Base-by-base conservation (phyloP, 1,140 invertebrate genomes). In the Brachionus sp. region DNA sequence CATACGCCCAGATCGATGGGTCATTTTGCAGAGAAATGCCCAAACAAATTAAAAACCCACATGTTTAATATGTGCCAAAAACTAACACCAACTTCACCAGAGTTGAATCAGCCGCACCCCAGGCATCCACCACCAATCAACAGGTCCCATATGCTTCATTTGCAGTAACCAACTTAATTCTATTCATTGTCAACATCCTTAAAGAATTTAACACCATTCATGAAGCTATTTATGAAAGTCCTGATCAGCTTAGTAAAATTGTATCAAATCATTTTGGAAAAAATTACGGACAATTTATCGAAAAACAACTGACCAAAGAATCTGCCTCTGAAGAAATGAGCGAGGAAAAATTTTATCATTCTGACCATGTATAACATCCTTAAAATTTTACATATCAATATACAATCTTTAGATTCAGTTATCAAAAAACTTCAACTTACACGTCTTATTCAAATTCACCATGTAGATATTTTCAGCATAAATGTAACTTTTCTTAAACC, bases 401-500 rank as follows among this genome's bases (percentile, higher is more conserved):
- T n/a, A n/a, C n/a, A n/a, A n/a, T n/a, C 64, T 13, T 33, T 35
- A 7, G 33, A 68, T 16, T 37, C 25, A 35, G 64, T 33, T 13
- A 68, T 4, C n/a, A 68, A 68, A 68, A 68, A 16, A 16, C 6
- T 35, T 35, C 13, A 33, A 68, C 25, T 68, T 68, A 68, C 29
- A 7, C 64, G n/a, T 6, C 64, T 68, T 35, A 13, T 12, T 6
- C 6, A 68, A 68, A 68, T 35, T 35, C n/a, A 37, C 64, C 12
- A 68, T 16, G 9, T 16, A 37, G 33, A 68, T 16, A 68, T 68
- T 16, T 33, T 68, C 9, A 35, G 64, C 33, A 35, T 68, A 35
- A 68, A 68, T 16, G 64, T 33, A 37, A 68, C 64, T 37, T 68
- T 68, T 35, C 35, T 68, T 12, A 68, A 68, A 68, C 25, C 64